A percentile compares a stretch with the other conserved stretches of the same genome.
Conservation (phyloP, 2,797 vertebrate species). For the Taeniopygia guttata region DNA sequence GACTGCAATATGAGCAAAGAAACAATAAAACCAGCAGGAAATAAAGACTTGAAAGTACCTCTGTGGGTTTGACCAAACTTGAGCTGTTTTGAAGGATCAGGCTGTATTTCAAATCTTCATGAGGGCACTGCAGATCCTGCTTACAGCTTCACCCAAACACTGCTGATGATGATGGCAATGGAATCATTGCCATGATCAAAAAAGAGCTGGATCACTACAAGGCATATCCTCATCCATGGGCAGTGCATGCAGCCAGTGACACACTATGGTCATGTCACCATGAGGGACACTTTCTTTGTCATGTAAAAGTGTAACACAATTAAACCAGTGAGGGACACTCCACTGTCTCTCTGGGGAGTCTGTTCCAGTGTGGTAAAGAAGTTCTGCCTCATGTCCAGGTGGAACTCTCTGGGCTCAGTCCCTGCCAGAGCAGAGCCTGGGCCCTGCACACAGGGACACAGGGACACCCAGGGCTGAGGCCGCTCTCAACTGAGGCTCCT, state of each 20-base stretch:
- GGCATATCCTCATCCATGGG: background rate
- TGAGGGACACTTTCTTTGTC: background rate
- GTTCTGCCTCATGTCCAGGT: background rate
- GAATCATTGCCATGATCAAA: background rate
- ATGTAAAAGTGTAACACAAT: background rate
- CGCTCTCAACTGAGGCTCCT: no score
- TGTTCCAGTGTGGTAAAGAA: background rate
- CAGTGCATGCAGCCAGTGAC: background rate
- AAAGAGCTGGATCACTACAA: background rate
- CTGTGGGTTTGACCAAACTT: background rate
- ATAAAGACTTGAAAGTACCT: background rate
- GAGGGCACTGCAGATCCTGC: background rate
- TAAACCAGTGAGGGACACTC: background rate
- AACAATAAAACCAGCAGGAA: background rate
- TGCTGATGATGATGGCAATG: background rate
- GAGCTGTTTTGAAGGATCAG: background rate
- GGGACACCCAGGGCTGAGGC: no score
- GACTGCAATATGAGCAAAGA: background rate
- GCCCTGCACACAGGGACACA: no score
- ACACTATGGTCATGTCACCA: accelerated
- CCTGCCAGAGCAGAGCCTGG: no score
- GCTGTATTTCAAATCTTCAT: background rate
- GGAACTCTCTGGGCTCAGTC: background rate
- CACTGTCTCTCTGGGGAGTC: no score
- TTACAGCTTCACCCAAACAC: background rate